Percentiles rank a stretch among this genome's conserved stretches.
Conservation (phyloP, 2,888 invertebrate species). For the Pristionchus entomophagus region DNA sequence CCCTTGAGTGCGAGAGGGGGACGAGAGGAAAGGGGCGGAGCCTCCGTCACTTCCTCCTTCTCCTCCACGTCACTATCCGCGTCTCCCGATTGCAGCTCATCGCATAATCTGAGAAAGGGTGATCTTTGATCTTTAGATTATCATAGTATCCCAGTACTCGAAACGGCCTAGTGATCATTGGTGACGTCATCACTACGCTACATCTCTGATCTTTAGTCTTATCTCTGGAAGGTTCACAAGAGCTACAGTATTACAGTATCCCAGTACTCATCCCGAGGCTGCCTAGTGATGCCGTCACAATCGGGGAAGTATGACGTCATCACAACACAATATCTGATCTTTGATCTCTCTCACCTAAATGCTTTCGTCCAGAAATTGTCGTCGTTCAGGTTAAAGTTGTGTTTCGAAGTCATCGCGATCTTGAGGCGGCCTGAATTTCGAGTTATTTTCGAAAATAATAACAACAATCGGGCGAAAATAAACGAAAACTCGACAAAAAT, state of each 20-base stretch:
- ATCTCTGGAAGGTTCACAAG: no score
- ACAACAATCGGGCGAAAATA: no score
- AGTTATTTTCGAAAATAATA: not conserved
- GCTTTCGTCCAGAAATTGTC: constrained; percentile 45
- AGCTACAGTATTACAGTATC: no score
- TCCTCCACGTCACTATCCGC: not conserved
- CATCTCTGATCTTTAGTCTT: no score
- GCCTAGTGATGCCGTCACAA: no score
- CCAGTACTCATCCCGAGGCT: no score
- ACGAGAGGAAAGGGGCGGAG: not conserved
- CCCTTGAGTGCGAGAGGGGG: not conserved
- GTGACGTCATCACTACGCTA: not conserved
- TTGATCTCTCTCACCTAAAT: constrained; percentile 14
- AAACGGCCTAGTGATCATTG: no score
- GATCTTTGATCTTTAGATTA: not conserved
- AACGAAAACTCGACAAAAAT: not conserved
- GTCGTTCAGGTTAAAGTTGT: constrained; percentile 43
- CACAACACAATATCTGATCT: no score
- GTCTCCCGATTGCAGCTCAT: not conserved
- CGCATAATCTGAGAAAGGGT: constrained; percentile 11
- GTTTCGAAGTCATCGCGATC: constrained; percentile 15
- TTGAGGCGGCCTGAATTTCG: not conserved
- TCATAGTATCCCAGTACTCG: no score
- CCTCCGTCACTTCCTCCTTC: not conserved
- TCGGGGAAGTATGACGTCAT: no score